These are phyloP conservation scores for Ennomos quercinarius DNA, from an alignment of 2,888 invertebrate species.

Conservation along the genomic window DNA sequence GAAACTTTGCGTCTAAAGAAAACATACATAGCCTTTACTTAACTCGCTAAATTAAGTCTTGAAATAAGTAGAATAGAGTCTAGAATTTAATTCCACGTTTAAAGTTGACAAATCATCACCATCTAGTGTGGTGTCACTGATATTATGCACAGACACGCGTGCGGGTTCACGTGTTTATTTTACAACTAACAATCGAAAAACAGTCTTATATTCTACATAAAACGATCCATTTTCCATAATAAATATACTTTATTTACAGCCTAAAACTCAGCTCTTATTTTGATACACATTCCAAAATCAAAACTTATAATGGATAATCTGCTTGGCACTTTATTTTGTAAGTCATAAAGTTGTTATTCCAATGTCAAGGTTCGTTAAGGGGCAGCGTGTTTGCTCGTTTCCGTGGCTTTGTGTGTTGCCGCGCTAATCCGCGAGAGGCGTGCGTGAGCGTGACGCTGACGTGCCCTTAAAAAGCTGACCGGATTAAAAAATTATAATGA, in stretches of 20 bases:
- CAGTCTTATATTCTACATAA: conserved; percentile 38
- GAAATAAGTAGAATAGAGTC: conserved; percentile 14
- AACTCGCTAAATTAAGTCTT: conserved; percentile 35
- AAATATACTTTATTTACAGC: conserved; percentile 32
- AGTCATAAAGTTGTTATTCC: conserved; percentile 58
- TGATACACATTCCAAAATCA: conserved; percentile 46
- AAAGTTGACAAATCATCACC: conserved; percentile 81
- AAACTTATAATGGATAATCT: conserved; percentile 29
- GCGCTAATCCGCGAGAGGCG: conserved; percentile 69
- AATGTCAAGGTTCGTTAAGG: conserved; percentile 62
- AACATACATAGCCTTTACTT: conserved; percentile 46
- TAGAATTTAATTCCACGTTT: conserved; percentile 23
- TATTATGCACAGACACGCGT: conserved; percentile 82
- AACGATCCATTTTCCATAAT: conserved; percentile 43
- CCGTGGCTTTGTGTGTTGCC: conserved; percentile 60
- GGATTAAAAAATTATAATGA: conserved; percentile 63
- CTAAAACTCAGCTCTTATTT: conserved; percentile 42
- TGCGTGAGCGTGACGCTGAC: conserved; percentile 68
- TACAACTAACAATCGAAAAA: conserved; percentile 44
- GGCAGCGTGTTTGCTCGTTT: conserved; percentile 63
- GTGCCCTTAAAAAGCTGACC: conserved; percentile 61
- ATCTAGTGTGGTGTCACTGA: conserved; percentile 74
- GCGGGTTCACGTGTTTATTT: conserved; percentile 54
- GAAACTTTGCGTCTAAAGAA: conserved; percentile 60
- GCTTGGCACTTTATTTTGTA: conserved; percentile 46